phyloP scores from a whole-genome alignment of 2,888 invertebrate species.

The Tricholauxania praeusta region DNA sequence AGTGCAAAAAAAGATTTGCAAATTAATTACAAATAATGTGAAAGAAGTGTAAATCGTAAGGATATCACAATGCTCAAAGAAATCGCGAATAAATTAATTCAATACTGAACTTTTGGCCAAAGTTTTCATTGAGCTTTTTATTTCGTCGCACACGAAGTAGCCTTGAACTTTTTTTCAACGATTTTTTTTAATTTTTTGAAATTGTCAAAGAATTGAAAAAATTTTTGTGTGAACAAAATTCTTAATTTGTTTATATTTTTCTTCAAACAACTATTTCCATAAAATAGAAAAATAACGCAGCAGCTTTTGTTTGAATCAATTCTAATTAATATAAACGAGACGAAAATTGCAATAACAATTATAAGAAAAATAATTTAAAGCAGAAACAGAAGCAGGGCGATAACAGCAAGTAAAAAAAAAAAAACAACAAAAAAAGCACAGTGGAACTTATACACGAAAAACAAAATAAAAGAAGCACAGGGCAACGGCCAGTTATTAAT shows the following conservation, averaged over 20 bases:
- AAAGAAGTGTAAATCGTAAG: background rate
- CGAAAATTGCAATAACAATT: slow-evolving; percentile 10
- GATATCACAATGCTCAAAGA: too few relatives aligned
- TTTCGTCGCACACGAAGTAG: slow-evolving; percentile 23
- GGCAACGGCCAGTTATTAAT: slow-evolving; percentile 35
- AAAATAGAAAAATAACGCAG: slow-evolving; percentile 14
- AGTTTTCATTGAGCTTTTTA: slow-evolving; percentile 2
- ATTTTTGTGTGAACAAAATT: slow-evolving; percentile 35
- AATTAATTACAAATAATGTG: background rate
- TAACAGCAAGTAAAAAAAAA: slow-evolving; percentile 1
- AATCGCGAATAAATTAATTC: background rate
- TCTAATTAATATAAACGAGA: slow-evolving; percentile 7
- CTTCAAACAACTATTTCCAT: slow-evolving; percentile 13
- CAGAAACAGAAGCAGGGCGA: slow-evolving; percentile 8
- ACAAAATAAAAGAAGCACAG: slow-evolving; percentile 26
- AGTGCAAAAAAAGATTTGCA: slow-evolving; percentile 1
- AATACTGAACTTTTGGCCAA: background rate
- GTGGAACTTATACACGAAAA: background rate
- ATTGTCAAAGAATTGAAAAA: slow-evolving; percentile 31
- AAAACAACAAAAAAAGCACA: background rate
- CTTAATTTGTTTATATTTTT: slow-evolving; percentile 31
- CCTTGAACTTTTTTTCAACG: slow-evolving; percentile 21
- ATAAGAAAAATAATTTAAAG: slow-evolving; percentile 11
- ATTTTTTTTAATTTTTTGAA: slow-evolving; percentile 16
- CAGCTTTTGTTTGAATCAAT: slow-evolving; percentile 25